Evolutionary conservation across 2,113 vertebrate species (phyloP), one percentile per base, ranked within the genome.

Genomic region (Nothobranchius kuhntae): DNA sequence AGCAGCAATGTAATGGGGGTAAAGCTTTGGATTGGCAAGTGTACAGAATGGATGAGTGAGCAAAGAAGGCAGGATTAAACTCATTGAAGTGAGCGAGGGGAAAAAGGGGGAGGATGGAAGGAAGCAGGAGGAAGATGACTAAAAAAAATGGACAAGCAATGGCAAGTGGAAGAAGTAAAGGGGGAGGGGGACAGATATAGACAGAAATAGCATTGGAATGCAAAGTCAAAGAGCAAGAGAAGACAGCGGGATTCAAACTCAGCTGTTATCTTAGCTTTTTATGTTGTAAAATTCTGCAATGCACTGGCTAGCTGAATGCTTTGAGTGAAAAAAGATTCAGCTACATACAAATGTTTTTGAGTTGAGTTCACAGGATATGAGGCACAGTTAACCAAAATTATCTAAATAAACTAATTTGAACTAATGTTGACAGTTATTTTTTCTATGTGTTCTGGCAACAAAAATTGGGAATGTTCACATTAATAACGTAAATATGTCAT

Each of bases 11-110:
- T 53, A 73, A 86, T 87, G 84, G 48, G 38, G 9, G 73, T 68
- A 81, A 85, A 89, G 87, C 84, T 81, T 79, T 61, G 71, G 77
- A 89, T 89, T 91, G 92, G 92, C 92, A 93, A 93, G 92, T 92
- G 80, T 90, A 87, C 85, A 86, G 87, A 93, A 93, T 89, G 88
- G 88, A 92, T 91, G 92, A 92, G 91, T 77, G 80, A 91, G 82
- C 74, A 61, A 86, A 77, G 81, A 79, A 88, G 84, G 87, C 9
- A 78, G 82, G 86, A 71, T 69, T 82, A 47, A 35, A 69, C 83
- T 82, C 36, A 12, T 46, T 44, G 63, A 72, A 9, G 75, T 63
- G 77, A 75, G 77, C 52, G 82, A 54, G 38, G 79, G 48, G 62
- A 30, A 82, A 82, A 79, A 70, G 50, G 47, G 64, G 80, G 69